Base-by-base conservation (phyloP, 2,113 vertebrate species). In the Trogon melanurus region DNA sequence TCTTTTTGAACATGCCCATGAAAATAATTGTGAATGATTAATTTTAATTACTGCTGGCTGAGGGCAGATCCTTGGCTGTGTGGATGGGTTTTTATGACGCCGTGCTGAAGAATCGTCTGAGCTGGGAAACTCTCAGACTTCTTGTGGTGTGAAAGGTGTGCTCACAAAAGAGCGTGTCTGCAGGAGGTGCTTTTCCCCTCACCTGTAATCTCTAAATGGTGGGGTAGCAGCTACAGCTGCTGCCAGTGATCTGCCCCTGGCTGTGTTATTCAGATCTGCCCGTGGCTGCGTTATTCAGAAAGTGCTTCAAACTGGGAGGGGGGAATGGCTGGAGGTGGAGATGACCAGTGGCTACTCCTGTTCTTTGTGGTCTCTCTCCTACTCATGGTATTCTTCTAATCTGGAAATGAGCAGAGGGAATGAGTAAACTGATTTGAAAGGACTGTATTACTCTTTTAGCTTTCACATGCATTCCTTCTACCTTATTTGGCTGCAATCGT, bases 21-120 rank as follows among this genome's bases (percentile, higher is more conserved):
- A 94, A 96, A 97, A 95, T 94, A 96, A 96, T 93, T 92, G 86
- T 95, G 92, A 94, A 91, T 92, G 61, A 96, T 97, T 95, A 96
- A 94, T 96, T 95, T 96, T 95, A 97, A 95, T 97, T 94, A 91
- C 80, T 70, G 54, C 83, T 93, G 73, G 83, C 88, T 93, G 79
- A 80, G 61, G 84, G 80, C 83, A 94, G 86, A 65, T 95, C 86
- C n/a, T 89, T 79, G 70, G 36, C 66, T 54, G 19, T 65, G 65
- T 57, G 65, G 57, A 67, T 87, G 41, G 38, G 50, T 57, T 96
- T 96, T 79, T 93, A 92, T 91, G 81, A 70, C 0, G 0, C 60
- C 0, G 0, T 65, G 54, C 56, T 4, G 1, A 73, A 66, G 83
- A 79, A 32, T 50, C 85, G 30, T 66, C 36, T 62, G 86, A 67